Conservation (phyloP, 2,888 invertebrate genomes). For the Heteromyza rotundicornis region DNA sequence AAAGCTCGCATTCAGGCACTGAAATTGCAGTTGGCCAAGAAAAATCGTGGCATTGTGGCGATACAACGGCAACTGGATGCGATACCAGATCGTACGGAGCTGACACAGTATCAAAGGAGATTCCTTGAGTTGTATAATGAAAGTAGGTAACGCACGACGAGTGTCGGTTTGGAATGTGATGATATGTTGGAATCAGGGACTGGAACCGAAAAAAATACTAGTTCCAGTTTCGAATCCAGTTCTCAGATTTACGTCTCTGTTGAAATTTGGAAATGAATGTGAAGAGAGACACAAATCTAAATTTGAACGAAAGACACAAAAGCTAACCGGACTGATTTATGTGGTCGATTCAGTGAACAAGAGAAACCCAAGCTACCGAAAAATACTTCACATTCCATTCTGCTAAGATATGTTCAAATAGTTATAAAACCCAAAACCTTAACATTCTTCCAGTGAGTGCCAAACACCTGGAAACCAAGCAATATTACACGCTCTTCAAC, state of each 20-base stretch:
- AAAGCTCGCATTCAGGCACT: constrained; percentile 69
- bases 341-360: too few relatives aligned
- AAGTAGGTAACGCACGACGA: too few relatives aligned
- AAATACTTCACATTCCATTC: not conserved
- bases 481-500: constrained; percentile 95
- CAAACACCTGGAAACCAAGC: constrained; percentile 96
- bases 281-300: too few relatives aligned
- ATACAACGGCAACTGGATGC: constrained; percentile 89
- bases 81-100: constrained; percentile 89
- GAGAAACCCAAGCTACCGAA: not conserved
- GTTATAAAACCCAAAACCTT: not conserved
- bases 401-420: too few relatives aligned
- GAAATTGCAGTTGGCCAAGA: constrained; percentile 76
- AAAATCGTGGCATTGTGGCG: constrained; percentile 79
- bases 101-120: constrained; percentile 93
- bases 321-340: not conserved
- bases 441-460: constrained; percentile 74
- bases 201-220: too few relatives aligned
- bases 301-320: too few relatives aligned
- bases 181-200: too few relatives aligned
- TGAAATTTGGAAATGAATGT: too few relatives aligned
- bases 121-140: constrained; percentile 96
- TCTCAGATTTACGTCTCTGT: too few relatives aligned
- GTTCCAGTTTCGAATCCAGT: too few relatives aligned
- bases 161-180: too few relatives aligned